phyloP scores from a whole-genome alignment of 2,797 vertebrate genomes.

The Ataeniobius toweri region DNA sequence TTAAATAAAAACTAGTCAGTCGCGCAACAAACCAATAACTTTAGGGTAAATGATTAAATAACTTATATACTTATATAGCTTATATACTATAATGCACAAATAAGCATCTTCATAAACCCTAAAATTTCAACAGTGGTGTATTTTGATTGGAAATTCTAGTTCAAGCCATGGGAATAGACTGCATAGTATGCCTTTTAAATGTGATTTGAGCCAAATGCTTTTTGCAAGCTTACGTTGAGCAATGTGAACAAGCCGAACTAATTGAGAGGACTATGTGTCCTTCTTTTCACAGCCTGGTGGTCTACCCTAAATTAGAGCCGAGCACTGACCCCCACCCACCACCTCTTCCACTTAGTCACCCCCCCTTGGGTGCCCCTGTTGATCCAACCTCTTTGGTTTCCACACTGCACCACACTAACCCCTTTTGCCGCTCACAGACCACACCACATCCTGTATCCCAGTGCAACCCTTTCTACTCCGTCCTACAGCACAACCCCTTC shows the following conservation, averaged over 20 bases:
- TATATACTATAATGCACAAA: background rate
- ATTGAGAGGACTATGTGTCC: slow-evolving; percentile 85
- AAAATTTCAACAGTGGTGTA: background rate
- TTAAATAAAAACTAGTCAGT: background rate
- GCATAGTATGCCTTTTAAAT: slow-evolving; percentile 4
- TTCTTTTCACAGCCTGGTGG: slow-evolving; percentile 93
- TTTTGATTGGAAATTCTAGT: background rate
- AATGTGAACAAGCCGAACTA: slow-evolving; percentile 72
- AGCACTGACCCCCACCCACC: slow-evolving; percentile 75
- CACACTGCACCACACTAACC: slow-evolving; percentile 80
- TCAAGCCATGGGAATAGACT: background rate
- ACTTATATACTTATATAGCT: background rate
- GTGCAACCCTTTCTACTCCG: slow-evolving; percentile 87
- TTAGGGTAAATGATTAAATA: background rate
- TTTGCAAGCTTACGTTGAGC: slow-evolving; percentile 17
- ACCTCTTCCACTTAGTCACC: slow-evolving; percentile 65
- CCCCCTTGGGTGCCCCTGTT: slow-evolving; percentile 61
- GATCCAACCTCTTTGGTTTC: slow-evolving; percentile 62
- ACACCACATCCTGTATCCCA: slow-evolving; percentile 75
- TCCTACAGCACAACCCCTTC: slow-evolving; percentile 88
- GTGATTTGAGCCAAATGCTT: slow-evolving; percentile 13
- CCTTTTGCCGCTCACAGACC: slow-evolving; percentile 74
- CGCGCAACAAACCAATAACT: background rate
- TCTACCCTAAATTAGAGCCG: slow-evolving; percentile 88
- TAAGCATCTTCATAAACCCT: background rate